Base-by-base conservation (phyloP, 2,113 vertebrate genomes). In the Epinephelus lanceolatus region DNA sequence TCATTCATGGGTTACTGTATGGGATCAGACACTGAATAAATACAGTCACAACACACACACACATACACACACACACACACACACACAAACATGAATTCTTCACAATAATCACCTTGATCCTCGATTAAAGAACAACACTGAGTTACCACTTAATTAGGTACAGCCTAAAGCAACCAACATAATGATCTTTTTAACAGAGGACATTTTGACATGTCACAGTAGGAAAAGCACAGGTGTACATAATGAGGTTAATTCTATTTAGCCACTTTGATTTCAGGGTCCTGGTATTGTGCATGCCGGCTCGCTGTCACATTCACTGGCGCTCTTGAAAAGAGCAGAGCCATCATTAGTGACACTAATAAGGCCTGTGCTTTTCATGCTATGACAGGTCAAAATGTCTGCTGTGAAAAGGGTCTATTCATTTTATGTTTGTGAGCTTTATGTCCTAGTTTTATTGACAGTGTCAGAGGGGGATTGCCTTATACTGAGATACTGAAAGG, bases 21-120 rank as follows among this genome's bases (percentile, higher is more conserved):
- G 59, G 40, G 5, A 33, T 63, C 59, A 51, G 45, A 68, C 30
- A 27, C 21, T 51, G 6, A 78, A 67, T 59, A 78, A 63, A 56
- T 18, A 47, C 40, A 37, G 33, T 56, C 37, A 61, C 61, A 42
- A 9, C 55, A 65, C 21, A 30, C 2, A 33, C 33, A 33, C 33
- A 33, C 25, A 25, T 1, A 25, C 33, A 33, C 3, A 23, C 57
- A 68, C 21, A 30, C 2, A 37, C 33, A 37, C 33, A 37, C 27
- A 27, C 27, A 27, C 33, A 37, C 3, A 45, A 47, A 1, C 42
- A 42, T 42, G 7, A 49, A 30, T 63, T 37, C 8, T 15, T 6
- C 65, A 67, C 37, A 62, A 30, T 27, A 47, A 55, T 71, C 40
- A 53, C 13, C 11, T 4, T 56, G 8, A 56, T 66, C 76, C 6